A percentile compares a stretch with the other conserved stretches of the same genome.
Evolutionary conservation across 2,797 vertebrate species (phyloP).

Genomic region (Babyrousa celebensis): DNA sequence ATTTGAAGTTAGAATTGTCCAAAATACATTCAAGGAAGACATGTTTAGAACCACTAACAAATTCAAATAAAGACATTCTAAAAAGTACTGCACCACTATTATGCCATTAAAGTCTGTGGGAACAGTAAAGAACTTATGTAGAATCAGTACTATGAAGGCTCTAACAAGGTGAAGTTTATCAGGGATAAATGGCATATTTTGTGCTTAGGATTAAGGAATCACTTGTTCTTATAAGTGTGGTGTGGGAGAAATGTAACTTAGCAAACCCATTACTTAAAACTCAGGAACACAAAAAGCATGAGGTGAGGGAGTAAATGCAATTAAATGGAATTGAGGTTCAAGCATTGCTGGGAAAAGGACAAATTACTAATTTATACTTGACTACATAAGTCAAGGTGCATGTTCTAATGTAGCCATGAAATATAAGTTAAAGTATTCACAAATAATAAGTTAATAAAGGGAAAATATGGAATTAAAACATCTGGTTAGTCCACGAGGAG

Average conservation of each 20-base stretch:
- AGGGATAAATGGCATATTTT: constrained; percentile 41
- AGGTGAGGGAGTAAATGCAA: background rate
- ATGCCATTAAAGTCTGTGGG: background rate
- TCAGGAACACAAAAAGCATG: constrained; percentile 8
- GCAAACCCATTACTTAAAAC: constrained; percentile 20
- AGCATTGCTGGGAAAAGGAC: background rate
- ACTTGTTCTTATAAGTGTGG: background rate
- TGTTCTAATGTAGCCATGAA: background rate
- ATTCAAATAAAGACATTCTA: constrained; percentile 27
- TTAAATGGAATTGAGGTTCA: background rate
- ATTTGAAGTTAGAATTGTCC: background rate
- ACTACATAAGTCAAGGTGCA: background rate
- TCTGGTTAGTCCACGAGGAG: background rate
- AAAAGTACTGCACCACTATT: background rate
- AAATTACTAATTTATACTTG: background rate
- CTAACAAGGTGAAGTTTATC: background rate
- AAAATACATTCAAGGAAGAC: background rate
- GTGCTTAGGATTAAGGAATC: constrained; percentile 16
- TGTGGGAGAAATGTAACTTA: background rate
- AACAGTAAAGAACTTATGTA: background rate
- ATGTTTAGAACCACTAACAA: background rate
- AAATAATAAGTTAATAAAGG: background rate
- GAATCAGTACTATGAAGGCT: background rate
- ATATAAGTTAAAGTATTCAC: background rate
- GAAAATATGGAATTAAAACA: constrained; percentile 2